Percentiles rank a stretch among this genome's conserved stretches.
These are phyloP conservation scores for Coryphaenoides rupestris DNA, from an alignment of 2,113 vertebrate species.

Conservation along the genomic window DNA sequence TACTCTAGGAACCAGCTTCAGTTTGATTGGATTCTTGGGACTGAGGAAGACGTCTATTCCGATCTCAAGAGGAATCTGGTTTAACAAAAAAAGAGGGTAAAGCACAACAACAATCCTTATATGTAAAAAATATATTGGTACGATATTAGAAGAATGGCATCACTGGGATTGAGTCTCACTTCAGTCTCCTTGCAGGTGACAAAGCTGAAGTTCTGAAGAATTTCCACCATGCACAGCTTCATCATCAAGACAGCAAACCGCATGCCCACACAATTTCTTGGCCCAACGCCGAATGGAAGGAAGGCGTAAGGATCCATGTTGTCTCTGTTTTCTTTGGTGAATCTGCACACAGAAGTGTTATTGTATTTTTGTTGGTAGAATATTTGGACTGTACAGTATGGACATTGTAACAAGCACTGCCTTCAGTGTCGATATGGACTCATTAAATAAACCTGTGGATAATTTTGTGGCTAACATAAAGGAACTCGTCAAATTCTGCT, in stretches of 20 bases:
- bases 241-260: slow-evolving; percentile 67
- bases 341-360: slow-evolving; percentile 54
- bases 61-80: slow-evolving; percentile 68
- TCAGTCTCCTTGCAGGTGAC: slow-evolving; percentile 71
- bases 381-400: too few species aligned
- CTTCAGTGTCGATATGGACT: too few species aligned
- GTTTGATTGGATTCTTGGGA: slow-evolving; percentile 62
- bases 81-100: background rate
- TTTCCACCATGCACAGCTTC: slow-evolving; percentile 57
- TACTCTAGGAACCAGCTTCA: slow-evolving; percentile 65
- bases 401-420: too few species aligned
- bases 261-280: slow-evolving; percentile 76
- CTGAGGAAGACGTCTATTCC: slow-evolving; percentile 33
- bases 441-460: too few species aligned
- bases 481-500: too few species aligned
- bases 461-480: too few species aligned
- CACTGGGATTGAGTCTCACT: slow-evolving; percentile 51
- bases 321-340: slow-evolving; percentile 69
- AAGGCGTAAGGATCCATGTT: slow-evolving; percentile 63
- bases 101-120: too few species aligned
- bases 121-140: background rate
- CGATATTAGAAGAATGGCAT: background rate
- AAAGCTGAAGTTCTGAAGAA: slow-evolving; percentile 71
- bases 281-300: slow-evolving; percentile 74
- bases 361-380: too few species aligned